Conservation (phyloP, 2,888 invertebrate genomes). For the Drosophila macrothrix region DNA sequence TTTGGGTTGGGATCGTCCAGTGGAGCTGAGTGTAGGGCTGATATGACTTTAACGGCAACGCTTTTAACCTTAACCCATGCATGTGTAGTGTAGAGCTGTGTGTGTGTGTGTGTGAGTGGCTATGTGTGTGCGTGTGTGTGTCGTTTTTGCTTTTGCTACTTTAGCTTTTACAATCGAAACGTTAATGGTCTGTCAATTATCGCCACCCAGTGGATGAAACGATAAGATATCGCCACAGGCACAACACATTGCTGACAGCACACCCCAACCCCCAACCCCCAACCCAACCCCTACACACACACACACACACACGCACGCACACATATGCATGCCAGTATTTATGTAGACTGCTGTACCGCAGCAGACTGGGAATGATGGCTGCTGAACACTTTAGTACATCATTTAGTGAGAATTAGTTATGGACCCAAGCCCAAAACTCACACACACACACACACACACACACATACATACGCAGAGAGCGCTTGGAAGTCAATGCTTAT, state of each 20-base stretch:
- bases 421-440: slow-evolving; percentile 58
- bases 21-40: background rate
- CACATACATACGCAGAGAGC: background rate
- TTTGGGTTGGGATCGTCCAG: background rate
- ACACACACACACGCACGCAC: background rate
- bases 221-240: slow-evolving; percentile 75
- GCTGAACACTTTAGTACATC: slow-evolving; percentile 76
- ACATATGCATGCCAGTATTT: background rate
- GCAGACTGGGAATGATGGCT: slow-evolving; percentile 15
- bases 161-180: slow-evolving; percentile 75
- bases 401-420: slow-evolving; percentile 80
- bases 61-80: slow-evolving; percentile 20
- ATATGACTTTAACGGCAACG: slow-evolving; percentile 36
- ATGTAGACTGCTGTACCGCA: background rate
- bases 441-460: background rate
- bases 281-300: slow-evolving; percentile 8
- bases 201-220: slow-evolving; percentile 80
- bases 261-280: slow-evolving; percentile 14
- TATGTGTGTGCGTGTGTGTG: slow-evolving; percentile 1
- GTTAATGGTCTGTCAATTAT: slow-evolving; percentile 80
- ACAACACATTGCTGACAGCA: slow-evolving; percentile 48
- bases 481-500: slow-evolving; percentile 50
- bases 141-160: slow-evolving; percentile 41
- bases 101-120: background rate
- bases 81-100: slow-evolving; percentile 14